Evolutionary conservation across 2,888 invertebrate species (phyloP).

Genomic region (Strigamia transsilvanica): DNA sequence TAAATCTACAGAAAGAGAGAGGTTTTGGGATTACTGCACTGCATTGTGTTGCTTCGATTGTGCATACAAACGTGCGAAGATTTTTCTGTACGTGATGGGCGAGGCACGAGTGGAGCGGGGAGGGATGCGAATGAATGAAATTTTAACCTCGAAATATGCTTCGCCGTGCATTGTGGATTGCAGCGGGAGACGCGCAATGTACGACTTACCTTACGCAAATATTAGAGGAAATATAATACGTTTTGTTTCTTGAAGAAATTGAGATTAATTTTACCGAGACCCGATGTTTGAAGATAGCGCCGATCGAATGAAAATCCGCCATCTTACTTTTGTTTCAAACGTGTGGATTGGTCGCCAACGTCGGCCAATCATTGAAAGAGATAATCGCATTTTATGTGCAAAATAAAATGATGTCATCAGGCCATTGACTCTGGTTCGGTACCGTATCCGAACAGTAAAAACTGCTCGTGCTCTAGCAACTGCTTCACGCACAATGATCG

Average conservation of each 20-base stretch:
- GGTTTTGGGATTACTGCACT: neutral
- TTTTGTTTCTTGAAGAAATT: neutral
- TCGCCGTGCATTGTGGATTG: neutral
- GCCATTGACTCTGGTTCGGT: slow-evolving; percentile 12
- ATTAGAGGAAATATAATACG: neutral
- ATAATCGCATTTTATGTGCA: slow-evolving; percentile 28
- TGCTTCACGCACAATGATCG: neutral
- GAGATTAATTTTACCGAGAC: neutral
- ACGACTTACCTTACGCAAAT: neutral
- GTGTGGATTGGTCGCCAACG: neutral
- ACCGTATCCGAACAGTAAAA: neutral
- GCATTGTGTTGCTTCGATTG: neutral
- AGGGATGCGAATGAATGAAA: slow-evolving; percentile 27
- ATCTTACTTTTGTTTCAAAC: slow-evolving; percentile 3
- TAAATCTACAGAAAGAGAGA: neutral
- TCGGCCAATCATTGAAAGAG: slow-evolving; percentile 26
- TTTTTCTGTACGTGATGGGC: slow-evolving; percentile 1
- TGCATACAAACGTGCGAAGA: neutral
- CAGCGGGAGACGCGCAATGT: neutral
- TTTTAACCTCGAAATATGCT: neutral
- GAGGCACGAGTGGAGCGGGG: slow-evolving; percentile 17
- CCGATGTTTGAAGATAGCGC: slow-evolving; percentile 18
- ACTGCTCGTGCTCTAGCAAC: neutral
- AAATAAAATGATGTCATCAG: slow-evolving; percentile 10
- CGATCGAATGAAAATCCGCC: slow-evolving; percentile 17